Base-by-base conservation (phyloP, 2,797 vertebrate species). In the Scyliorhinus canicula region DNA sequence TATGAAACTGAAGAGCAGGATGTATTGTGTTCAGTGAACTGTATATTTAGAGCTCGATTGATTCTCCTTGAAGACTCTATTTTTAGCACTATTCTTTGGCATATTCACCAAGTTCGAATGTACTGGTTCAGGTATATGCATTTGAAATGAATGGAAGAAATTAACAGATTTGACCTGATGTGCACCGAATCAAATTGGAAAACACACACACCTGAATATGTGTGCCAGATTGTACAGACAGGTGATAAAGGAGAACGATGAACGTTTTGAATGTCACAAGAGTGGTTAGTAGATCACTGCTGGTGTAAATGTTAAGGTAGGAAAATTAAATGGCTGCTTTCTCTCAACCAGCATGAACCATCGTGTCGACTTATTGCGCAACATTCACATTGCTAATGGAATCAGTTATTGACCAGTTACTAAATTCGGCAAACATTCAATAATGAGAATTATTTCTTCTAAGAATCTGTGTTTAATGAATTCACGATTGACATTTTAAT, bases 21-120 rank as follows among this genome's bases (percentile, higher is more conserved):
- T 82, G 16, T 26, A 44, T 47, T 82, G 5, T 82, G 44, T 47
- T 82, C 40, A 82, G 21, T 47, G 79, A 82, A 82, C 44, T 82
- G 47, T 47, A 47, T 82, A 6, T 82, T 82, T 44, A 44, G 44
- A 82, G 40, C 40, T 82, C 21, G 79, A 82, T 44, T 44, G 79
- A 26, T 82, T 82, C 79, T 82, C 44, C 79, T 82, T 82, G 79
- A 82, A 82, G 44, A 74, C n/a, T n/a, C 44, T 82, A 82, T 82
- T 82, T 82, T 82, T 82, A 82, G 79, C 79, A 9, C 71, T 74
- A n/a, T n/a, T 74, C 71, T n/a, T 74, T n/a, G 71, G 71, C 11
- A 74, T 3, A 5, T 21, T 82, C 40, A 82, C 24, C 40, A 82
- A 82, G 79, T 82, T 26, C 44, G 44, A 82, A 82, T 7, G 5